phyloP scores from a whole-genome alignment of 2,888 invertebrate species.

The Serrognathus titanus region DNA sequence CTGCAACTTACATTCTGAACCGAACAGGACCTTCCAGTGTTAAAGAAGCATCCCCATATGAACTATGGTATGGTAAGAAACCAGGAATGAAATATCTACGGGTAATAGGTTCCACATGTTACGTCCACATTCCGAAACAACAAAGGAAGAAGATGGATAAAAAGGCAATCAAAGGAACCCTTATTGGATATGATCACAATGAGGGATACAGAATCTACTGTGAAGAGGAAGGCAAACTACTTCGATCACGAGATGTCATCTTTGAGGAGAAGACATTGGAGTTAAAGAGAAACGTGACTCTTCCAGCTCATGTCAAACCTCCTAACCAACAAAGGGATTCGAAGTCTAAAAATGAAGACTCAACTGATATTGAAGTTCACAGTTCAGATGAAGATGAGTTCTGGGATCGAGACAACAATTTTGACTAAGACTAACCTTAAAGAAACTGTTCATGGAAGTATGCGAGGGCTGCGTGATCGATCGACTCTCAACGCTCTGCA shows the following conservation, averaged over 20 bases:
- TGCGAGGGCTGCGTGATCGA: no score
- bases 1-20: no score
- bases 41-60: constrained; percentile 22
- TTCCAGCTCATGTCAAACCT: no score
- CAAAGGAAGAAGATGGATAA: constrained; percentile 31
- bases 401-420: no score
- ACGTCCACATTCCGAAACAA: constrained; percentile 28
- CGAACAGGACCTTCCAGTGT: neutral
- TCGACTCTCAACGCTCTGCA: no score
- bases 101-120: constrained; percentile 25
- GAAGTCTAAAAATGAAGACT: no score
- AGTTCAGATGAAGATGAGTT: no score
- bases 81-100: constrained; percentile 26
- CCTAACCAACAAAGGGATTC: no score
- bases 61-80: constrained; percentile 28
- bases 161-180: constrained; percentile 30
- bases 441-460: no score
- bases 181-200: constrained; percentile 34
- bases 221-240: constrained; percentile 20
- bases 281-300: no score
- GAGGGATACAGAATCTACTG: constrained; percentile 29
- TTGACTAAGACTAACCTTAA: no score
- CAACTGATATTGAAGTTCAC: no score
- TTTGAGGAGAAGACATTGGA: constrained; percentile 22
- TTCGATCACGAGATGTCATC: constrained; percentile 28